These are phyloP conservation scores for Spodoptera exigua DNA, from an alignment of 2,888 invertebrate species.

Conservation along the genomic window DNA sequence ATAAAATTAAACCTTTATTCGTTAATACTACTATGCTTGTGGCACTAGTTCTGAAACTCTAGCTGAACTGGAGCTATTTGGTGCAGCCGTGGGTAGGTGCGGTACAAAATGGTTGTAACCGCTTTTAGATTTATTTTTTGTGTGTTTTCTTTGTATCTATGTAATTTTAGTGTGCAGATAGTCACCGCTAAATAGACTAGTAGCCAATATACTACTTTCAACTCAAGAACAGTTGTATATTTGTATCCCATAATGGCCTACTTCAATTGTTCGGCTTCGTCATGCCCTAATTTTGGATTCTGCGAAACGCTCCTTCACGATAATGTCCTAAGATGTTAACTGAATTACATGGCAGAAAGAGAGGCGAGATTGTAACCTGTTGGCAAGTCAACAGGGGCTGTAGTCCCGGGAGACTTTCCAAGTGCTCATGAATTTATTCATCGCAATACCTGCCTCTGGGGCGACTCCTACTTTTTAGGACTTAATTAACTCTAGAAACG, in stretches of 20 bases:
- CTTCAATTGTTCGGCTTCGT: constrained; percentile 15
- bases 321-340: constrained; percentile 49
- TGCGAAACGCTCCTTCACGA: constrained; percentile 18
- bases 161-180: too few species aligned
- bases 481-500: constrained; percentile 55
- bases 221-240: too few species aligned
- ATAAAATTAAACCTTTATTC: too few species aligned
- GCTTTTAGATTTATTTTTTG: too few species aligned
- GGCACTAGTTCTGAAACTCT: too few species aligned
- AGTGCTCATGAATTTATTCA: constrained; percentile 62
- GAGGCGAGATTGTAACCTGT: constrained; percentile 58
- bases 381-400: constrained; percentile 54
- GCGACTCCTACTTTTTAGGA: constrained; percentile 53
- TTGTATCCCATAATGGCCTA: neutral
- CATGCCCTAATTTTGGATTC: constrained; percentile 25
- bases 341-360: constrained; percentile 38
- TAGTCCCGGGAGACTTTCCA: constrained; percentile 50
- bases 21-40: too few species aligned
- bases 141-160: too few species aligned
- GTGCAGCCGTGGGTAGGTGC: too few species aligned
- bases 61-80: too few species aligned
- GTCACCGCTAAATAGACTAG: too few species aligned
- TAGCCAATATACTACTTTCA: too few species aligned
- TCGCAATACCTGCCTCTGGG: constrained; percentile 46
- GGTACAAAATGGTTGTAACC: too few species aligned